Conservation (phyloP, 2,888 invertebrate genomes). For the Ditylenchus weischeri region DNA sequence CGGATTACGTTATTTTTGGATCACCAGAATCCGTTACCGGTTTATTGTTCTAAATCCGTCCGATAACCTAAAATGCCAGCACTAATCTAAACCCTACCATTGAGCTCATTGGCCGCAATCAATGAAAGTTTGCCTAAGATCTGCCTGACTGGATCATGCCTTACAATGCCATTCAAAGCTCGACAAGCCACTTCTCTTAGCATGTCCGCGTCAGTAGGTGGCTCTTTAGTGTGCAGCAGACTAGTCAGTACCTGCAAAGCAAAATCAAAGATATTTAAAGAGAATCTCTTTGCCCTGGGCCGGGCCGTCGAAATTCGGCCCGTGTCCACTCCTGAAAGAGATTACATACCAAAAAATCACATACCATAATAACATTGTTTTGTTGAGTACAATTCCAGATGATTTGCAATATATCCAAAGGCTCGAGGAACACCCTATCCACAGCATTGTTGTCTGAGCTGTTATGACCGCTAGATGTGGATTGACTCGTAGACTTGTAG, state of each 20-base stretch:
- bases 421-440: conserved; percentile 16
- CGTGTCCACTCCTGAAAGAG: too few species aligned
- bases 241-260: conserved; percentile 72
- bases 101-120: conserved; percentile 86
- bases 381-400: conserved; percentile 90
- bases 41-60: too few species aligned
- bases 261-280: too few species aligned
- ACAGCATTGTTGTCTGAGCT: not conserved
- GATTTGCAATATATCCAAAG: conserved; percentile 75
- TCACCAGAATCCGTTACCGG: too few species aligned
- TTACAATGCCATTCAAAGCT: conserved; percentile 84
- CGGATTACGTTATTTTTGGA: too few species aligned
- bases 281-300: too few species aligned
- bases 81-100: conserved; percentile 65
- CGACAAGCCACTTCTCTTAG: conserved; percentile 84
- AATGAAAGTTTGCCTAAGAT: conserved; percentile 91
- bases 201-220: conserved; percentile 92
- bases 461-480: conserved; percentile 2
- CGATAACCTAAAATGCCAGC: not conserved
- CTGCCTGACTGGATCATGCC: conserved; percentile 85
- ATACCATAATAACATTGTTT: conserved; percentile 86
- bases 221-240: conserved; percentile 83
- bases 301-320: too few species aligned
- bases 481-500: not conserved
- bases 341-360: not conserved